Base-by-base conservation (phyloP, 2,113 vertebrate genomes). In the Siniperca knerii region DNA sequence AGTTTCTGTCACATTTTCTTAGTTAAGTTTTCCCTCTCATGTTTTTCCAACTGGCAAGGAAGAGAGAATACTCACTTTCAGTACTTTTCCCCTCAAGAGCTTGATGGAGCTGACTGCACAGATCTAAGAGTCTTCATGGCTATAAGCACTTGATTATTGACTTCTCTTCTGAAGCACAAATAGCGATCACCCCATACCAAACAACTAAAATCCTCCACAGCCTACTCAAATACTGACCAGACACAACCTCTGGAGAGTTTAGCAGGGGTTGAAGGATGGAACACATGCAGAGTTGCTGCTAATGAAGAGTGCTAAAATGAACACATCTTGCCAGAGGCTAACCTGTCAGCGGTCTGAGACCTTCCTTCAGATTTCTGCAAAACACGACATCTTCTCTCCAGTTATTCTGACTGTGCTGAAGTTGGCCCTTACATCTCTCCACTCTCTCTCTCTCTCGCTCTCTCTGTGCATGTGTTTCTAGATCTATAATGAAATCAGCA, bases 401-500 rank as follows among this genome's bases (percentile, higher is more conserved):
- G 62, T 75, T 61, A 77, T 52, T 84, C 79, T 62, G 78, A 72
- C 64, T 80, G 77, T 60, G 90, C 70, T 83, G 61, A 82, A 85
- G 67, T 69, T 44, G 68, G 58, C 72, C n/a, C 29, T 50, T 21
- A 66, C 42, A 37, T 35, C 48, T 3, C 66, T 33, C 68, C 55
- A 18, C 54, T 12, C 62, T 16, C 77, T 55, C 76, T 35, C 50
- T 6, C 70, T 20, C 70, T 48, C 76, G 25, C 50, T 6, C 70
- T 20, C 52, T 76, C 69, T 75, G 42, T 70, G 71, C 75, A 81
- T 81, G 81, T 88, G 84, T 85, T 86, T 89, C 80, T 75, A 86
- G 62, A 95, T 93, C 93, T 94, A 93, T 94, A 94, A 94, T 94
- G 92, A 91, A 93, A 93, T 91, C 92, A 93, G 92, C 46, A 54